Conservation (phyloP, 2,797 vertebrate species). For the Phrynocephalus vlangalii region DNA sequence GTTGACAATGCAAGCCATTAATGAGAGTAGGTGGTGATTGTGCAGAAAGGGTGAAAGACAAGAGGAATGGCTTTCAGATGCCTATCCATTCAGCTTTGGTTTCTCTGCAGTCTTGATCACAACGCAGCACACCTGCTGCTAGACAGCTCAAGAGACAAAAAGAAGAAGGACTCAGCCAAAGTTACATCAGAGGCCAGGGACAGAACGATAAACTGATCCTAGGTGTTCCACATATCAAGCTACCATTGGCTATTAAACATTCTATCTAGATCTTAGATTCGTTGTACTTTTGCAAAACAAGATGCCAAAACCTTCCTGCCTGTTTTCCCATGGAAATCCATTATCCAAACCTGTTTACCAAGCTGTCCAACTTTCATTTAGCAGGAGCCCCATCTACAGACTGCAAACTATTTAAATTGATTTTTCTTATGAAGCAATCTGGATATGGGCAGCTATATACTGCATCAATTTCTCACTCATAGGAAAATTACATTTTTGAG, state of each 20-base stretch:
- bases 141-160: neutral
- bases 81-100: neutral
- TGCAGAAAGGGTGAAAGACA: neutral
- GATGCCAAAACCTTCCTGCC: neutral
- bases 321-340: neutral
- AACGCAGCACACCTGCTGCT: neutral
- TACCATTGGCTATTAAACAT: neutral
- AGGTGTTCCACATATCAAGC: neutral
- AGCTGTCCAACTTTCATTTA: conserved; percentile 21
- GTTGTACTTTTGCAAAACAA: conserved; percentile 5
- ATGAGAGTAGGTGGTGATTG: neutral
- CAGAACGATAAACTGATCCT: neutral
- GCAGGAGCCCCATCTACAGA: neutral
- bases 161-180: neutral
- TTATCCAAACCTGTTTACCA: conserved; percentile 29
- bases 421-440: neutral
- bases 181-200: neutral
- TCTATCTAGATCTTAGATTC: neutral
- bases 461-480: neutral
- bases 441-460: neutral
- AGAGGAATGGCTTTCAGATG: neutral
- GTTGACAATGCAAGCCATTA: neutral
- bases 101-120: neutral
- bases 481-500: neutral
- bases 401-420: neutral